Conservation (phyloP, 2,797 vertebrate genomes). For the Cynodonichthys magdalenae region DNA sequence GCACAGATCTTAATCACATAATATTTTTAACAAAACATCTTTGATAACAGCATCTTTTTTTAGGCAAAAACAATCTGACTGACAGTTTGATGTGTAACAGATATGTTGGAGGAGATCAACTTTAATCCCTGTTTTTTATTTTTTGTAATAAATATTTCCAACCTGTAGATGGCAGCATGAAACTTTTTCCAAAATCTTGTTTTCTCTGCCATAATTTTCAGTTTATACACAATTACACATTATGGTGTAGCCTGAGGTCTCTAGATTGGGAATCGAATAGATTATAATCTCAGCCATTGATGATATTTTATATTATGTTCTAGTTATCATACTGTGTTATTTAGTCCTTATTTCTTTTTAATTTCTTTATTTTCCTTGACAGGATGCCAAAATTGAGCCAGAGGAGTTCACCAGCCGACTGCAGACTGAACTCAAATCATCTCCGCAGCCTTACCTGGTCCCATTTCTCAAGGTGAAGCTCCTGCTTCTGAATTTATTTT, state of each 20-base stretch:
- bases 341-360: background rate
- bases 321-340: conserved; percentile 7
- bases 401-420: conserved; percentile 90
- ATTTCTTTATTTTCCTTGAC: conserved; percentile 7
- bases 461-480: conserved; percentile 88
- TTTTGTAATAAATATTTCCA: conserved; percentile 43
- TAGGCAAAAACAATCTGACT: too few species aligned
- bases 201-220: conserved; percentile 17
- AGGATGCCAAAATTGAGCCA: conserved; percentile 91
- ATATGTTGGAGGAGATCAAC: background rate
- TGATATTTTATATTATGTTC: conserved; percentile 24
- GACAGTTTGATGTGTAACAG: background rate
- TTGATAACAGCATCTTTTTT: background rate
- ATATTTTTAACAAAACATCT: background rate
- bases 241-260: conserved; percentile 29
- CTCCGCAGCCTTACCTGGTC: conserved; percentile 90
- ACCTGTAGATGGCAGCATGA: conserved; percentile 77
- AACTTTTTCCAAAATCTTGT: conserved; percentile 45
- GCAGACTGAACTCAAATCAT: conserved; percentile 90
- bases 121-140: conserved; percentile 1
- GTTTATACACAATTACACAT: conserved; percentile 15
- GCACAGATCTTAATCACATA: background rate
- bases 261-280: conserved; percentile 2
- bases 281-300: conserved; percentile 24
- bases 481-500: background rate